Evolutionary conservation across 2,113 vertebrate genomes (phyloP).

Genomic region (Peromyscus leucopus): DNA sequence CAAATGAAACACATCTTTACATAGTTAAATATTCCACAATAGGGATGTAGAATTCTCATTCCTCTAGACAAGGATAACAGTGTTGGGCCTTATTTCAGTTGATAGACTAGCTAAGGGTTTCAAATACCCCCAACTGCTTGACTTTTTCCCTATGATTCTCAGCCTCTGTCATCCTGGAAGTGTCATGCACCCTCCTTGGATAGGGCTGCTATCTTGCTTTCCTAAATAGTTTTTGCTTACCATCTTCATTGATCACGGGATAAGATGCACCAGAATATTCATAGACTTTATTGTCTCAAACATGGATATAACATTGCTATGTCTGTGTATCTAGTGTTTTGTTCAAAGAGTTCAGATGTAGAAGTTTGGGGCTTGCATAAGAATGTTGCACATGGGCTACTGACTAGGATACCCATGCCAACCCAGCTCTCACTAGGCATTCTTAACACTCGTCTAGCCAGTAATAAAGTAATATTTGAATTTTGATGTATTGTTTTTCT

Average conservation of each 20-base stretch:
- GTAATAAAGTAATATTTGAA: neutral
- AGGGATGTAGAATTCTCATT: neutral
- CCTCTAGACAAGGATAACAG: neutral
- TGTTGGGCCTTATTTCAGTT: neutral
- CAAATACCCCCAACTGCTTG: neutral
- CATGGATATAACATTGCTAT: neutral
- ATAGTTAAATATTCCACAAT: neutral
- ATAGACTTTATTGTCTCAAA: neutral
- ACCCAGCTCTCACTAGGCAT: neutral
- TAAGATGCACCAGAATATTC: neutral
- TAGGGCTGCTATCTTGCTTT: neutral
- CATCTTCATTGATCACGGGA: neutral
- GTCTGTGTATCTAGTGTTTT: neutral
- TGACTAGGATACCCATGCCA: neutral
- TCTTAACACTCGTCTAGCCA: neutral
- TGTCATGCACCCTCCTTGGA: neutral
- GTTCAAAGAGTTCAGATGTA: neutral
- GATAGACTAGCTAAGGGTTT: neutral
- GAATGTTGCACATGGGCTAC: neutral
- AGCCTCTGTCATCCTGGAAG: neutral
- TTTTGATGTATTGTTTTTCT: conserved; percentile 34
- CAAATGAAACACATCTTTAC: neutral
- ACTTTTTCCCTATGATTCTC: neutral
- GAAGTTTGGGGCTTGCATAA: neutral
- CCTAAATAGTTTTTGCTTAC: neutral